Evolutionary conservation across 1,140 invertebrate genomes (phyloP).

Genomic region (Helicorthomorpha holstii): DNA sequence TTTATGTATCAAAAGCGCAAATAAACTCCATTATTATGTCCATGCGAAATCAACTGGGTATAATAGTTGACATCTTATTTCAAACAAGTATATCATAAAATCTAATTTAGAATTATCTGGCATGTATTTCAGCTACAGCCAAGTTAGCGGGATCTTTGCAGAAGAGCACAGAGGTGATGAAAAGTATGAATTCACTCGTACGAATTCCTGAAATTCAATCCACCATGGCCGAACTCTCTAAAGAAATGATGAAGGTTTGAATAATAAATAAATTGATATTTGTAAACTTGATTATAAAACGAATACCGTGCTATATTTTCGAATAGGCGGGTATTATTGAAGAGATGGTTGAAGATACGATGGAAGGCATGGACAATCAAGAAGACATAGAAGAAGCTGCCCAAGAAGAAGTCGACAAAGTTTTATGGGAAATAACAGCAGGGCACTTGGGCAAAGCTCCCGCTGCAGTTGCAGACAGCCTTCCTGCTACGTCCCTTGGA

Average conservation of each 20-base stretch:
- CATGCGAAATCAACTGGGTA: constrained; percentile 95
- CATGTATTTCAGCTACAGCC: constrained; percentile 52
- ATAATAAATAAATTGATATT: not conserved
- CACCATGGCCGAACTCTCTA: constrained; percentile 94
- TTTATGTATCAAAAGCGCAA: constrained; percentile 93
- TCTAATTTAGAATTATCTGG: too few relatives aligned
- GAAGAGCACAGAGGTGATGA: constrained; percentile 93
- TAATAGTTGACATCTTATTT: constrained; percentile 13
- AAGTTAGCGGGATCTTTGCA: constrained; percentile 75
- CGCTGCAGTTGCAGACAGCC: constrained; percentile 32
- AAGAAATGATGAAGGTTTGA: constrained; percentile 84
- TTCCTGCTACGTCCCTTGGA: constrained; percentile 22
- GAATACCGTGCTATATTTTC: not conserved
- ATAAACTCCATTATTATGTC: constrained; percentile 90
- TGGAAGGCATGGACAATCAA: constrained; percentile 74
- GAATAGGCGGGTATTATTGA: constrained; percentile 86
- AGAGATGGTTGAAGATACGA: constrained; percentile 97
- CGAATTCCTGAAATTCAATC: constrained; percentile 80
- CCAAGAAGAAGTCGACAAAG: constrained; percentile 82
- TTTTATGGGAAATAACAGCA: constrained; percentile 89
- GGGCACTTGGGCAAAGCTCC: constrained; percentile 78
- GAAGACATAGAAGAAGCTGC: constrained; percentile 85
- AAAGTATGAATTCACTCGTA: constrained; percentile 83
- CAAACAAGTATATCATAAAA: not conserved
- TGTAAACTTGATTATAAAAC: too few relatives aligned